phyloP scores from a whole-genome alignment of 92 coral and sea anemone genomes.

The Hydrozoanthus gracilis region DNA sequence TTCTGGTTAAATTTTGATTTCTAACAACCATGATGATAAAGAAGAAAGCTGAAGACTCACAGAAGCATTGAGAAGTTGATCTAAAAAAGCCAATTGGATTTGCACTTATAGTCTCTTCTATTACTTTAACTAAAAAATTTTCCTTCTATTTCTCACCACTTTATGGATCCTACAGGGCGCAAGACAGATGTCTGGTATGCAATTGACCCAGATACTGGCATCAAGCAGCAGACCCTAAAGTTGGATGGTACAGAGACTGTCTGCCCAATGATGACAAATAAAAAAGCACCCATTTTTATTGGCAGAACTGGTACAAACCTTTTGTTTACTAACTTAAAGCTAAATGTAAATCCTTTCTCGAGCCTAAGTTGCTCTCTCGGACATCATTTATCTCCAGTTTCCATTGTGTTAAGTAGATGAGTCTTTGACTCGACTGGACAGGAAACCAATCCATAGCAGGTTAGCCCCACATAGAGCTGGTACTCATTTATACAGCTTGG shows the following conservation, averaged over 20 bases:
- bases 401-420: too few species aligned
- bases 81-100: not conserved
- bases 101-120: too few species aligned
- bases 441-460: too few species aligned
- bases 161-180: constrained; percentile 69
- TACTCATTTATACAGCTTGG: too few species aligned
- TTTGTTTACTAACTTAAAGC: too few species aligned
- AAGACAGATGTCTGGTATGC: constrained; percentile 99
- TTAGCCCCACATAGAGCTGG: too few species aligned
- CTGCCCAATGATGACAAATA: constrained; percentile 95
- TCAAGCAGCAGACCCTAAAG: constrained; percentile 91
- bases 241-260: constrained; percentile 98
- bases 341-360: too few species aligned
- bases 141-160: not conserved
- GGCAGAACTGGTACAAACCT: constrained; percentile 88
- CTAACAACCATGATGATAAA: not conserved
- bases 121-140: not conserved
- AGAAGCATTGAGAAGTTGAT: not conserved
- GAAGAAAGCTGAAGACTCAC: not conserved
- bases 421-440: too few species aligned
- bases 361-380: too few species aligned
- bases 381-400: too few species aligned
- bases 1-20: not conserved
- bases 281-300: constrained; percentile 92
- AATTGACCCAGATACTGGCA: constrained; percentile 97